Conservation (phyloP, 1,140 invertebrate species). For the Drosophila punjabiensis region DNA sequence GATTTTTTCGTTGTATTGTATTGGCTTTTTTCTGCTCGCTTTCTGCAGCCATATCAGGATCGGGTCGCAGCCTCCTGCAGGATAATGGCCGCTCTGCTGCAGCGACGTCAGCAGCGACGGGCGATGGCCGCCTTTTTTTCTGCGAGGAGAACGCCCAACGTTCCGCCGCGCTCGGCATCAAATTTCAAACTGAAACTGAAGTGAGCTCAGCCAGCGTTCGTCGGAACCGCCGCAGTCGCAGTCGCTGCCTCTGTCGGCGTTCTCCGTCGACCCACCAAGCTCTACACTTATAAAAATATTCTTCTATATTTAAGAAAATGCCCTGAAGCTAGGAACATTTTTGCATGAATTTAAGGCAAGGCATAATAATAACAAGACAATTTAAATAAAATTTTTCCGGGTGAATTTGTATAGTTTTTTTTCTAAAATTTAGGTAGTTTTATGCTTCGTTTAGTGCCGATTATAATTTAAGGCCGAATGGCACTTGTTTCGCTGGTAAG, state of each 20-base stretch:
- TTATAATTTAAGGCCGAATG: too few species aligned
- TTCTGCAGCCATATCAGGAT: constrained; percentile 34
- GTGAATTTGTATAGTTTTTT: too few species aligned
- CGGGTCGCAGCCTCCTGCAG: constrained; percentile 45
- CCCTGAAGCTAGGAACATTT: too few species aligned
- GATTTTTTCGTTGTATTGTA: not conserved
- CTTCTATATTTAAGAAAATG: too few species aligned
- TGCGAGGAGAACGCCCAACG: constrained; percentile 45
- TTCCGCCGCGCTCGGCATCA: constrained; percentile 77
- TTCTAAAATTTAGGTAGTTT: too few species aligned
- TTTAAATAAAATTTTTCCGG: too few species aligned
- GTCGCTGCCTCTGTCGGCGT: constrained; percentile 19
- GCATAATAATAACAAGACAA: too few species aligned
- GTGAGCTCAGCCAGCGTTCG: constrained; percentile 63
- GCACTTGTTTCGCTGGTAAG: too few species aligned
- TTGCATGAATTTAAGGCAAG: too few species aligned
- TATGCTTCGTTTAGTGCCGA: too few species aligned
- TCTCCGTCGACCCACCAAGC: constrained; percentile 13
- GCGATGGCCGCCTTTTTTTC: constrained; percentile 57
- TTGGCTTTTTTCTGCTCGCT: constrained; percentile 4
- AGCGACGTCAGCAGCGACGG: constrained; percentile 34
- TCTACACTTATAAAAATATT: too few species aligned
- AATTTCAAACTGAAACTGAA: constrained; percentile 77
- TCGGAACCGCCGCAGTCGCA: constrained; percentile 45
- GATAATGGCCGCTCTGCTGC: constrained; percentile 53